phyloP scores from a whole-genome alignment of 92 coral and sea anemone genomes.

The Phymanthus crucifer region DNA sequence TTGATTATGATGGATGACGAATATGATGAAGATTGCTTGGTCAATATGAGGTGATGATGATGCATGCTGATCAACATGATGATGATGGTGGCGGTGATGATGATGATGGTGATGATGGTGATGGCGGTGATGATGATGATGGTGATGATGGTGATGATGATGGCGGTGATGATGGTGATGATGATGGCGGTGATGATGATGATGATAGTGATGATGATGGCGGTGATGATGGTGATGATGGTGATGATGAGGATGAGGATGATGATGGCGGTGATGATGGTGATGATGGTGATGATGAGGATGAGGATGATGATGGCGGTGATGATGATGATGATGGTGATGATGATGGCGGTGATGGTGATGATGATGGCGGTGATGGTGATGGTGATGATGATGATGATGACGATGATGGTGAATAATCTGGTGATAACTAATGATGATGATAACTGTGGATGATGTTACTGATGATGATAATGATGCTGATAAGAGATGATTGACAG shows the following conservation, averaged over 20 bases:
- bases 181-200: background rate
- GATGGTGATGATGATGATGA: background rate
- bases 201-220: background rate
- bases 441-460: background rate
- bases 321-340: background rate
- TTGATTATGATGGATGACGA: too few relatives aligned
- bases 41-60: background rate
- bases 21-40: background rate
- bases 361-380: background rate
- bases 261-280: conserved; percentile 1
- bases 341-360: too few relatives aligned
- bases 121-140: background rate
- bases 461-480: background rate
- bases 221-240: background rate
- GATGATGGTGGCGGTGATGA: background rate
- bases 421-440: conserved; percentile 2
- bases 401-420: background rate
- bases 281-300: background rate
- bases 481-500: background rate
- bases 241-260: background rate
- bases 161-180: background rate
- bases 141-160: too few relatives aligned
- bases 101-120: background rate
- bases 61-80: background rate
- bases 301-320: background rate